Evolutionary conservation across 2,113 vertebrate genomes (phyloP).

Genomic region (Pelecanoides urinatrix): DNA sequence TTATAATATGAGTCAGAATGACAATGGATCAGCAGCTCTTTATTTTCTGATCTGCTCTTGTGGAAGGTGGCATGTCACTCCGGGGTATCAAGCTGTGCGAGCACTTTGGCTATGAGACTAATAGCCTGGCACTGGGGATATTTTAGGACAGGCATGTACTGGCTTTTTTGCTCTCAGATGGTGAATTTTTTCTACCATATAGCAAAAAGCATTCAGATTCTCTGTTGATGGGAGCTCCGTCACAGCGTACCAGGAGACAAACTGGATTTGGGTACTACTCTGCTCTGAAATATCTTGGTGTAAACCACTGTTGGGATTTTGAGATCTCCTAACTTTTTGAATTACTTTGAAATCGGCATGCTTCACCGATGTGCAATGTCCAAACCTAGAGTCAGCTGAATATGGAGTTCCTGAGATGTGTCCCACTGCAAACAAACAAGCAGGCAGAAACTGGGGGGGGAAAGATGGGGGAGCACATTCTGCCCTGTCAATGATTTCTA

Average conservation of each 20-base stretch:
- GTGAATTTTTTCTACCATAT: background rate
- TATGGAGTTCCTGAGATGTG: background rate
- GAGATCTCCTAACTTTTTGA: background rate
- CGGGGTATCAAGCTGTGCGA: background rate
- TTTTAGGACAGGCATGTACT: background rate
- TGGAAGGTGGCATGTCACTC: background rate
- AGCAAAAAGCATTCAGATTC: background rate
- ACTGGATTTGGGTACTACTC: background rate
- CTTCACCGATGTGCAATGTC: background rate
- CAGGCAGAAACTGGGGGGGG: background rate
- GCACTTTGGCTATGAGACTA: background rate
- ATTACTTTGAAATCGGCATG: background rate
- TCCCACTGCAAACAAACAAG: background rate
- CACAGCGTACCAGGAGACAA: rapidly evolving
- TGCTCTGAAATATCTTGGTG: background rate
- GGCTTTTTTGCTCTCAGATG: background rate
- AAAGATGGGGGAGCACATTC: background rate
- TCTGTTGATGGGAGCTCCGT: background rate
- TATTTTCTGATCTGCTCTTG: background rate
- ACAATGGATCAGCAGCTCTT: background rate
- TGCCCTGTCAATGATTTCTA: background rate
- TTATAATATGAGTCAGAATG: slow-evolving; percentile 13
- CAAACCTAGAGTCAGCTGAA: background rate
- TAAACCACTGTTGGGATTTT: background rate
- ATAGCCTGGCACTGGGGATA: background rate